These are phyloP conservation scores for Deroplatys truncata DNA, from an alignment of 2,888 invertebrate species.

Conservation along the genomic window DNA sequence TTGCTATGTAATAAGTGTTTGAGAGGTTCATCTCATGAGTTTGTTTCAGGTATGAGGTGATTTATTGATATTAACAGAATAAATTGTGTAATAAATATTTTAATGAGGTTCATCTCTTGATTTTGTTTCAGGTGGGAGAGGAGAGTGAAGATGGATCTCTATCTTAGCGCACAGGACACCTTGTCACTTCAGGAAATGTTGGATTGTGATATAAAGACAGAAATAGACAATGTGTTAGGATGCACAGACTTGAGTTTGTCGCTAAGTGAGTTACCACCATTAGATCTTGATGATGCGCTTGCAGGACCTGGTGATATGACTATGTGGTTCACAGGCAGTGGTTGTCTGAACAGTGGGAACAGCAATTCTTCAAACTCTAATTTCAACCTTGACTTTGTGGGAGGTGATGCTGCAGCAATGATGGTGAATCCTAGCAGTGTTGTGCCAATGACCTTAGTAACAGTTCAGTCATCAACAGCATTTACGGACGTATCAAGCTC, in stretches of 20 bases:
- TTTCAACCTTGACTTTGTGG: conserved; percentile 63
- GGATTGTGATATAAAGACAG: conserved; percentile 83
- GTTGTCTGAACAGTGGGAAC: conserved; percentile 46
- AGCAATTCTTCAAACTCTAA: conserved; percentile 60
- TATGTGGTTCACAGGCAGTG: conserved; percentile 32
- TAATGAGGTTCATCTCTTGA: not conserved
- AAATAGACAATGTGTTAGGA: conserved; percentile 71
- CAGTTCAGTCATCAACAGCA: conserved; percentile 20
- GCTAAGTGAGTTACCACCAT: conserved; percentile 52
- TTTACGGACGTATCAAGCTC: not conserved
- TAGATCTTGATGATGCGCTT: conserved; percentile 62
- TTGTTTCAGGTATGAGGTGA: conserved; percentile 1
- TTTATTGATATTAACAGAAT: too few relatives aligned
- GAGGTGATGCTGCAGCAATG: conserved; percentile 68
- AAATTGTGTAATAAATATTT: too few relatives aligned
- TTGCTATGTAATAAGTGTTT: too few relatives aligned
- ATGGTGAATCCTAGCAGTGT: conserved; percentile 90
- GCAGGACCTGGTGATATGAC: conserved; percentile 36
- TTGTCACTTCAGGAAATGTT: conserved; percentile 81
- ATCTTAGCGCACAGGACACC: conserved; percentile 22
- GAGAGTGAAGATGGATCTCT: conserved; percentile 16
- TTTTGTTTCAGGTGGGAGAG: conserved; percentile 7
- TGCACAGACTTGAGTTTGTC: conserved; percentile 52
- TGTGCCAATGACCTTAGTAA: conserved; percentile 61
- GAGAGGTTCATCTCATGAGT: not conserved